Evolutionary conservation across 2,888 invertebrate species (phyloP).

Genomic region (Patella caerulea): DNA sequence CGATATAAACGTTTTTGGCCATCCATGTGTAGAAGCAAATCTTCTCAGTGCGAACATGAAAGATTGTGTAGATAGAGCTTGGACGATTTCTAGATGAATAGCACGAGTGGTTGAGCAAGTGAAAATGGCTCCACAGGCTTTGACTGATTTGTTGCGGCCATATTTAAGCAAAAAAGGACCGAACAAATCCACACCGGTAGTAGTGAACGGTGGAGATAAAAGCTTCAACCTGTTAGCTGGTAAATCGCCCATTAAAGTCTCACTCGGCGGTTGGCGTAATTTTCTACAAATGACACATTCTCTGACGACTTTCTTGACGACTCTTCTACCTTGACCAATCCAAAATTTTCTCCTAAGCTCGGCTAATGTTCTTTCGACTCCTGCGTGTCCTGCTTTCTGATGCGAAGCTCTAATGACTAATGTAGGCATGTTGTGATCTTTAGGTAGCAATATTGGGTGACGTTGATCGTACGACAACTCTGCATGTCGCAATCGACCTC

Average conservation of each 20-base stretch:
- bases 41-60: conserved; percentile 26
- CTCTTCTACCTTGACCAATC: conserved; percentile 17
- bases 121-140: conserved; percentile 24
- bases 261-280: conserved; percentile 8
- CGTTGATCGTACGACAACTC: not conserved
- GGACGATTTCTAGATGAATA: conserved; percentile 27
- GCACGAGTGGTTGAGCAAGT: conserved; percentile 24
- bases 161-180: conserved; percentile 22
- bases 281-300: conserved; percentile 20
- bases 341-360: conserved; percentile 7
- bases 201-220: conserved; percentile 18
- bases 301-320: conserved; percentile 8
- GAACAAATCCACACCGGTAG: conserved; percentile 19
- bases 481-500: conserved; percentile 20
- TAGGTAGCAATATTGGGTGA: conserved; percentile 19
- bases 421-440: not conserved
- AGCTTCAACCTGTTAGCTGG: conserved; percentile 5
- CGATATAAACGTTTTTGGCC: conserved; percentile 26
- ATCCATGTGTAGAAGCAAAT: conserved; percentile 22
- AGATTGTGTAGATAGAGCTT: conserved; percentile 23
- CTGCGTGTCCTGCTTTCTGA: conserved; percentile 13
- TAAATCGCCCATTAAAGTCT: conserved; percentile 22
- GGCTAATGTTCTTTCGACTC: conserved; percentile 15
- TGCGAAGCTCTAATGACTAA: conserved; percentile 17
- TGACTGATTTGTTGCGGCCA: conserved; percentile 16